Base-by-base conservation (phyloP, 2,113 vertebrate species). In the Mus spicilegus region DNA sequence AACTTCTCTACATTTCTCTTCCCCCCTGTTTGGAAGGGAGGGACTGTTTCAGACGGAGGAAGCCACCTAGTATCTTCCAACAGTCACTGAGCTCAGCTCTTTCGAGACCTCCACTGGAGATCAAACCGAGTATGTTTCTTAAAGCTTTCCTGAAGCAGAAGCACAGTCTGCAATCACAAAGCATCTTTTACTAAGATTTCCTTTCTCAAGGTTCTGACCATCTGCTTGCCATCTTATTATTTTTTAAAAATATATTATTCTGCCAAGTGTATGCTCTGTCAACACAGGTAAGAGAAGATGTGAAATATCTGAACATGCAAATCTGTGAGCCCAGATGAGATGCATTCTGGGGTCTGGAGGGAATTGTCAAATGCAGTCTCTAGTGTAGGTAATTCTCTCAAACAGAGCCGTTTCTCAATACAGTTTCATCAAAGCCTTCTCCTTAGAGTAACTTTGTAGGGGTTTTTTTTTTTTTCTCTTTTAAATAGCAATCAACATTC, bases 161-260 rank as follows among this genome's bases (percentile, higher is more conserved):
- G 97, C 93, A 77, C 16, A 20, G 87, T 89, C 14, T 42, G 86
- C 49, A 96, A 93, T 97, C 95, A 96, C 94, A 97, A 97, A 89
- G 91, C 72, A 95, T 94, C 97, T 97, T 97, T 95, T 95, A 30
- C 65, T 89, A 97, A 87, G 95, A 97, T 89, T 94, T 98, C 97
- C 87, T 95, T 91, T 91, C 91, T 97, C 95, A 96, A 98, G 97
- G 97, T 80, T 97, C 96, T 93, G 97, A 93, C 97, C 97, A 98
- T 98, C 97, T 98, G 98, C 97, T 98, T 98, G 91, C 97, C 84
- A 96, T 98, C 96, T 97, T 97, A 72, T 89, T 7, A 7, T 30
- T 97, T 95, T 98, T 96, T 70, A 65, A 96, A 97, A 97, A 51
- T 51, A 51, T 98, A 96, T 97, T 98, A 93, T 97, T 98, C 98